A percentile compares a stretch with the other conserved stretches of the same genome.
These are phyloP conservation scores for Apodemus sylvaticus DNA, from an alignment of 2,113 vertebrate genomes.

Conservation along the genomic window DNA sequence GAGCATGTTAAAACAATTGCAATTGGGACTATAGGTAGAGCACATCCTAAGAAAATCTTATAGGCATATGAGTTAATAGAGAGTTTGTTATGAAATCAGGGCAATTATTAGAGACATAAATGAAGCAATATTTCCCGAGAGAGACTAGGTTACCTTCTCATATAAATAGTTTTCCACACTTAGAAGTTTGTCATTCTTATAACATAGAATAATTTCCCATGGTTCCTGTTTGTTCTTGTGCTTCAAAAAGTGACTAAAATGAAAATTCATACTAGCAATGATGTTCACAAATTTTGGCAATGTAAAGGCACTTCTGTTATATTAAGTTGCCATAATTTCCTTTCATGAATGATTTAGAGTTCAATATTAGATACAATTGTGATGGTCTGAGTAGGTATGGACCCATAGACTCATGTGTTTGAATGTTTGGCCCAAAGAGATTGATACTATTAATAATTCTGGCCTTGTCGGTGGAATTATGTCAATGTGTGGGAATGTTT, in stretches of 20 bases:
- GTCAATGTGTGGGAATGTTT: too few species aligned
- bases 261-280: slow-evolving; percentile 51
- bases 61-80: slow-evolving; percentile 56
- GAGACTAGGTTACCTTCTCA: slow-evolving; percentile 68
- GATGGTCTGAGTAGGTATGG: too few species aligned
- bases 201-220: slow-evolving; percentile 72
- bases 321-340: slow-evolving; percentile 72
- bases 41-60: slow-evolving; percentile 61
- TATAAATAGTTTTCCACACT: not conserved
- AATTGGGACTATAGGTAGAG: slow-evolving; percentile 6
- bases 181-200: slow-evolving; percentile 64
- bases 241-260: slow-evolving; percentile 60
- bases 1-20: not conserved
- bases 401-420: too few species aligned
- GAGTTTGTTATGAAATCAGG: slow-evolving; percentile 71
- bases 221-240: slow-evolving; percentile 73
- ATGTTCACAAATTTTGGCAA: slow-evolving; percentile 71
- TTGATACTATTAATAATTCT: too few species aligned
- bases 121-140: slow-evolving; percentile 74
- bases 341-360: slow-evolving; percentile 55
- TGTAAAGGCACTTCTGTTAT: slow-evolving; percentile 53
- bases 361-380: slow-evolving; percentile 61
- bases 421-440: too few species aligned
- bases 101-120: slow-evolving; percentile 68
- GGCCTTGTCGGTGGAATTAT: too few species aligned